Base-by-base conservation (phyloP, 2,888 invertebrate species). In the Tetranychus piercei region DNA sequence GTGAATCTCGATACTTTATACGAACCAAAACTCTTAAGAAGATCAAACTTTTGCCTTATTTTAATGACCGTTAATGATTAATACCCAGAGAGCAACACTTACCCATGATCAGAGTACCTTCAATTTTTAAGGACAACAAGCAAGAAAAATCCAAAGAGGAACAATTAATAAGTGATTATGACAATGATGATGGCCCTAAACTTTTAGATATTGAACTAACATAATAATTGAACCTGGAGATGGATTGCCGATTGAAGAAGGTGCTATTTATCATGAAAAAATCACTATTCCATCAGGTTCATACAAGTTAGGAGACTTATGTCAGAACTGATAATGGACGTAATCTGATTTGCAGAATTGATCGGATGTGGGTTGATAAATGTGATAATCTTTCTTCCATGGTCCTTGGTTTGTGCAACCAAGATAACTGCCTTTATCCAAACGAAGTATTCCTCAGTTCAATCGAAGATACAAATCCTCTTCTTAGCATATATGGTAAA, bases 1-100 rank as follows among this genome's bases (percentile, higher is more conserved):
- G 97, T 82, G 97, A 99, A 83, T 94, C 92, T 22, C 87, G 94
- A 6, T 99, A 99, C 83, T 90, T 89, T 79, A 88, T 91, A 0
- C 88, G 88, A 79, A 87, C 88, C 65, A 87, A 93, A 77, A 88
- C 89, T 80, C 97, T 97, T 83, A 94, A 94, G 83, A 96, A 96
- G 84, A 92, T 97, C 64, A 85, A 84, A 81, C 84, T 84, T 78
- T 76, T 77, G 76, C 72, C 72, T 65, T 71, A 44, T 44, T 23
- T 69, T 45, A 55, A 87, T 84, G 79, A 87, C 83, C 82, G 89
- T 1, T n/a, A n/a, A n/a, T 87, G 86, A 78, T 83, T 91, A 78
- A 83, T 88, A 11, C 83, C 86, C 0, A 85, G 93, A 43, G 88
- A 91, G 77, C 87, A 88, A 55, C 88, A 88, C 0, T 81, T 96